These are phyloP conservation scores for Ptychochromis oligacanthus DNA, from an alignment of 2,113 vertebrate species.

Conservation along the genomic window DNA sequence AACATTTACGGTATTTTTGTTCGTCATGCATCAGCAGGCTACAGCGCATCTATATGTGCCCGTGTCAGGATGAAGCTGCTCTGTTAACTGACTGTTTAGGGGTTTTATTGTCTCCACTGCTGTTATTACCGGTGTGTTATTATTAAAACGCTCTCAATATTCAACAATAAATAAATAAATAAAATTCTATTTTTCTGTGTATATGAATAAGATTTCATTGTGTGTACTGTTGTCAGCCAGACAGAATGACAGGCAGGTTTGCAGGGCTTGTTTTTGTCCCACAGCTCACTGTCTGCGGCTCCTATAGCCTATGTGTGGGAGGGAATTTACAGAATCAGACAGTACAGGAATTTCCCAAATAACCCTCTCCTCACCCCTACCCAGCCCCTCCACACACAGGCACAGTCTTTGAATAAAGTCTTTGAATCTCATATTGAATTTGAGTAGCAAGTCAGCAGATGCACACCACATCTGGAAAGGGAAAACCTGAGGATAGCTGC, in stretches of 20 bases:
- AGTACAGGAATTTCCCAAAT: slow-evolving; percentile 53
- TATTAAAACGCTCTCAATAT: neutral
- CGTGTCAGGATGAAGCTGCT: neutral
- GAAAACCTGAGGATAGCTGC: slow-evolving; percentile 5
- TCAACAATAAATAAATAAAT: neutral
- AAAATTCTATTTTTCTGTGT: neutral
- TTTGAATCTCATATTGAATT: neutral
- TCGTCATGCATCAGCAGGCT: slow-evolving; percentile 25
- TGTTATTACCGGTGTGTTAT: neutral
- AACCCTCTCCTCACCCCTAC: neutral
- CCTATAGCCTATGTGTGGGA: neutral
- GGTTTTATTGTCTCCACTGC: neutral
- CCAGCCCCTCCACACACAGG: neutral
- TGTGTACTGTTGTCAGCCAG: neutral
- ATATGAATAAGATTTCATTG: neutral
- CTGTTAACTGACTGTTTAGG: neutral
- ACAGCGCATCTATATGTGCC: neutral
- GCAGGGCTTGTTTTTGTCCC: slow-evolving; percentile 8
- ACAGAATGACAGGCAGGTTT: neutral
- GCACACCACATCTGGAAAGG: neutral
- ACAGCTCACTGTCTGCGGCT: neutral
- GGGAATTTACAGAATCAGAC: slow-evolving; percentile 25
- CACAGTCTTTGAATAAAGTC: neutral
- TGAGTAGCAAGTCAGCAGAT: slow-evolving; percentile 5
- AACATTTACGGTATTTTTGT: slow-evolving; percentile 3